Conservation (phyloP, 2,888 invertebrate species). For the Chamaedrilus cognettii region DNA sequence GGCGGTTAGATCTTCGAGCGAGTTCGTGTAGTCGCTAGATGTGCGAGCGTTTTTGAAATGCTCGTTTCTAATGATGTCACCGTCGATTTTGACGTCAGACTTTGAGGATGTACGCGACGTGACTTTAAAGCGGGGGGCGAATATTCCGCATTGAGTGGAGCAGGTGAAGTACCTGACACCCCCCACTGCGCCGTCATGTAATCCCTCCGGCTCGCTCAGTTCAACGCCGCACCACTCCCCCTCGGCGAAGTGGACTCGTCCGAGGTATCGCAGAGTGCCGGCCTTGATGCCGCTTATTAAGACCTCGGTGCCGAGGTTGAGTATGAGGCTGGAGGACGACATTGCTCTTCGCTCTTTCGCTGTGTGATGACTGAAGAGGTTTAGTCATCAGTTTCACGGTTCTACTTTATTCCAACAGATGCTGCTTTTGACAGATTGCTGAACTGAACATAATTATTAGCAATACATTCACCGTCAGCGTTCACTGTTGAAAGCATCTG, state of each 20-base stretch:
- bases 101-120: no score
- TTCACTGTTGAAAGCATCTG: no score
- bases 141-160: constrained; percentile 66
- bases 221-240: constrained; percentile 71
- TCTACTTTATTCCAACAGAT: no score
- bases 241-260: constrained; percentile 64
- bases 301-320: constrained; percentile 58
- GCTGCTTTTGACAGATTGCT: no score
- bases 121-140: constrained; percentile 68
- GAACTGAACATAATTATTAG: no score
- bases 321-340: neutral
- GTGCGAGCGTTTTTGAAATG: neutral
- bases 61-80: neutral
- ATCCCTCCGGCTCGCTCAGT: constrained; percentile 65
- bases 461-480: no score
- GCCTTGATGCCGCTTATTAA: constrained; percentile 60
- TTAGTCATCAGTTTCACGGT: no score
- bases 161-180: constrained; percentile 70
- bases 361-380: no score
- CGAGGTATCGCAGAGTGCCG: constrained; percentile 65
- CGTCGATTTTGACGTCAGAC: no score
- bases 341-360: no score
- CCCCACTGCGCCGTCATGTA: constrained; percentile 68
- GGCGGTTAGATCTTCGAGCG: neutral
- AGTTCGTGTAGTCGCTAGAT: neutral